These are phyloP conservation scores for Litoditis marina DNA, from an alignment of 2,888 invertebrate species.

Conservation along the genomic window DNA sequence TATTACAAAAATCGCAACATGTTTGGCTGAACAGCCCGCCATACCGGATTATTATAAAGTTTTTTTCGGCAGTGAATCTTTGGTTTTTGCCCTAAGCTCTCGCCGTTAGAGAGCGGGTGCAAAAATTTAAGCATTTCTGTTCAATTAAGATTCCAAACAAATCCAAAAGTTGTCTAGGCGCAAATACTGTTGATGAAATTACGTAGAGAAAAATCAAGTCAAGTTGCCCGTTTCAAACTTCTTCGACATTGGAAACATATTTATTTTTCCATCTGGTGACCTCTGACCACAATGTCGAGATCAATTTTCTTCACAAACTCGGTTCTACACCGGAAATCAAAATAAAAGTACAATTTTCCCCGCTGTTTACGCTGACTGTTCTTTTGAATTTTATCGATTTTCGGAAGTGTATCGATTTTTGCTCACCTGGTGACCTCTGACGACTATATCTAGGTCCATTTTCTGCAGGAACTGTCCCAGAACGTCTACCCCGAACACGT, in stretches of 20 bases:
- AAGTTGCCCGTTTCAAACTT: neutral
- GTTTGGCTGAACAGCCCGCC: too few species aligned
- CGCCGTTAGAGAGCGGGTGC: too few species aligned
- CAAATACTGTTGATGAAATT: too few species aligned
- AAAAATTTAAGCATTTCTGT: too few species aligned
- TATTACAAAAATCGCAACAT: too few species aligned
- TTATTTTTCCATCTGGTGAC: constrained; percentile 46
- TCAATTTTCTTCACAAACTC: constrained; percentile 58
- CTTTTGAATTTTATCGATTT: neutral
- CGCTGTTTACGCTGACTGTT: too few species aligned
- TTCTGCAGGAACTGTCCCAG: constrained; percentile 54
- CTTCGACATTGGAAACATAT: too few species aligned
- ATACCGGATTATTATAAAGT: too few species aligned
- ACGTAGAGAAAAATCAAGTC: neutral
- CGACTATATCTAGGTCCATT: constrained; percentile 60
- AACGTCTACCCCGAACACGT: constrained; percentile 58
- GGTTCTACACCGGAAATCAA: neutral
- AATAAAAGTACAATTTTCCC: constrained; percentile 8
- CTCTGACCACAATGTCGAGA: constrained; percentile 58
- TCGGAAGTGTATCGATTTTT: neutral
- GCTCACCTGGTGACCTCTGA: constrained; percentile 54
- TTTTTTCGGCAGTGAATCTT: too few species aligned
- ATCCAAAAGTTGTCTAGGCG: too few species aligned
- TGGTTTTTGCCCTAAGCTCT: too few species aligned
- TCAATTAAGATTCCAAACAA: too few species aligned